A percentile compares a stretch with the other conserved stretches of the same genome.
Evolutionary conservation across 2,797 vertebrate genomes (phyloP).

Genomic region (Enteromius viviparus): DNA sequence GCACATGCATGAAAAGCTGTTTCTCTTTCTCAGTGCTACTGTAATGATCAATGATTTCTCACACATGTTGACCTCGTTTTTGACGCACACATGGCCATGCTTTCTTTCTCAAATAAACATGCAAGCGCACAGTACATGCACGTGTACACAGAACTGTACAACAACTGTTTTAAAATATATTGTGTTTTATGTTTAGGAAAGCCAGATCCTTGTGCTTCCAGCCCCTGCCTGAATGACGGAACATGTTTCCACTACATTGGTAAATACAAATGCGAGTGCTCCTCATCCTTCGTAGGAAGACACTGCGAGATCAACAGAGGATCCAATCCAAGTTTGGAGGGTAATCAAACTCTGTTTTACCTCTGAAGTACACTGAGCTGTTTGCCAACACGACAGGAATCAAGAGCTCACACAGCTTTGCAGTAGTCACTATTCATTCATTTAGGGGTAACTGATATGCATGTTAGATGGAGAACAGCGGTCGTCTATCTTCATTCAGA

Average conservation of each 20-base stretch:
- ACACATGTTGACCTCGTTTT: conserved; percentile 45
- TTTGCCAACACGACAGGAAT: conserved; percentile 31
- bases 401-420: conserved; percentile 22
- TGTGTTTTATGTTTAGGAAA: conserved; percentile 81
- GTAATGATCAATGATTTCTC: conserved; percentile 54
- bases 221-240: conserved; percentile 93
- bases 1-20: conserved; percentile 53
- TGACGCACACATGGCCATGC: neutral
- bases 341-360: conserved; percentile 61
- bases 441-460: conserved; percentile 36
- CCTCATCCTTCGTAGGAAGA: conserved; percentile 83
- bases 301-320: conserved; percentile 88
- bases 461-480: conserved; percentile 30
- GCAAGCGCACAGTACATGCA: neutral
- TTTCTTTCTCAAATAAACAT: conserved; percentile 5
- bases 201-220: conserved; percentile 92
- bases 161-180: conserved; percentile 20
- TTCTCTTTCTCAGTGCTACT: conserved; percentile 55
- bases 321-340: conserved; percentile 59
- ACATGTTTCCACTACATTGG: conserved; percentile 99
- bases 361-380: neutral
- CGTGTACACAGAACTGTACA: conserved; percentile 22
- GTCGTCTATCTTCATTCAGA: conserved; percentile 40
- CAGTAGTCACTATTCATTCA: conserved; percentile 35
- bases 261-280: conserved; percentile 98